Base-by-base conservation (phyloP, 2,797 vertebrate genomes). In the Podarcis siculus region DNA sequence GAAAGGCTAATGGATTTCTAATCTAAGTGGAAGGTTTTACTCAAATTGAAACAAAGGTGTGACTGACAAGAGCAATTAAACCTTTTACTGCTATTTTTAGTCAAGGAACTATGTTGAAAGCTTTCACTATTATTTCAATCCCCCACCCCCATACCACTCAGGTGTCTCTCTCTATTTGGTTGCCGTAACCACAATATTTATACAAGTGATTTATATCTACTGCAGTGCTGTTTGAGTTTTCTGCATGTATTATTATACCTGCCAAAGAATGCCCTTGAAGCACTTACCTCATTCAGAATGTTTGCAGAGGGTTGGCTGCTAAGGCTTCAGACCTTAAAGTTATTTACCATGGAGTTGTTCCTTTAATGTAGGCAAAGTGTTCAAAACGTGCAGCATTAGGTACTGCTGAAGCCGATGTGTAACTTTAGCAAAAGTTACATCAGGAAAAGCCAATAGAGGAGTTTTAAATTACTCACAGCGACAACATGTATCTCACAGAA, bases 31-130 rank as follows among this genome's bases (percentile, higher is more conserved):
- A 95, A 92, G 27, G 77, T 93, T 95, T 94, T 91, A 93, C 87
- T 92, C 82, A 95, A 92, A 95, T n/a, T 87, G 83, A 94, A 87
- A 93, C 91, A 95, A 95, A 95, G 83, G 64, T 91, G n/a, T 90
- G 91, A 95, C 86, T 95, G 95, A 94, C 92, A 95, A 86, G 91
- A 94, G 80, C 77, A 95, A 94, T 93, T 93, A 89, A 83, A 93
- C 61, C 69, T 93, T 93, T 93, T 86, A 94, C 80, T 79, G 79
- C 73, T 94, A 92, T 92, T 95, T 72, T 91, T 85, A 82, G 77
- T 85, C 87, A 49, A 93, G 91, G 21, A 42, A 67, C n/a, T 90
- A 67, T 72, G 87, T 83, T 71, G 55, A 90, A 90, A 93, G 88
- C 66, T 88, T 89, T 92, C 83, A 49, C 32, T n/a, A 76, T 90